Conservation (phyloP, 1,140 invertebrate species). For the Cydia strobilella region DNA sequence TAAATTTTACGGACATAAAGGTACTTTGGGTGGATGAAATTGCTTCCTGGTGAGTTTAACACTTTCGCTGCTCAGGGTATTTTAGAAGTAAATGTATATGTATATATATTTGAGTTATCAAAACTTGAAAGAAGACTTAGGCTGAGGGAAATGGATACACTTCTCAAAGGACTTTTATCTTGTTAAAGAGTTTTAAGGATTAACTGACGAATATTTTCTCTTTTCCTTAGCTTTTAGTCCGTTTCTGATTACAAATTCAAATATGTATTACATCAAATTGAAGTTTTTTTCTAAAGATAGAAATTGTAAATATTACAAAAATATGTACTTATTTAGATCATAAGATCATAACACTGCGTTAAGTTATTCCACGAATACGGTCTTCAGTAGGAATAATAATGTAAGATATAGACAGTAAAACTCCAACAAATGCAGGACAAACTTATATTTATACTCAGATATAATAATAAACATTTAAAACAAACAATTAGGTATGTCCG, state of each 20-base stretch:
- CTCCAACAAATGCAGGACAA: too few species aligned
- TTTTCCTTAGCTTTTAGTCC: too few species aligned
- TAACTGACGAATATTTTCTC: neutral
- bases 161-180: neutral
- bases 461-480: too few species aligned
- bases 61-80: neutral
- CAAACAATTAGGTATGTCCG: too few species aligned
- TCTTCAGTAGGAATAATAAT: neutral
- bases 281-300: too few species aligned
- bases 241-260: too few species aligned
- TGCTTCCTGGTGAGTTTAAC: neutral
- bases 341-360: neutral
- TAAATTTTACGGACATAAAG: neutral
- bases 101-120: neutral
- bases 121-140: neutral
- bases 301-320: too few species aligned
- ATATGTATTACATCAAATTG: neutral
- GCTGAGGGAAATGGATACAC: neutral
- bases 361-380: neutral
- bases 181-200: neutral
- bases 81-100: neutral
- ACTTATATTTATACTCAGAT: too few species aligned
- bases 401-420: too few species aligned
- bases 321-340: too few species aligned
- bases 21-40: neutral